These are phyloP conservation scores for Benitochromis conjunctus DNA, from an alignment of 2,113 vertebrate species.

Conservation along the genomic window DNA sequence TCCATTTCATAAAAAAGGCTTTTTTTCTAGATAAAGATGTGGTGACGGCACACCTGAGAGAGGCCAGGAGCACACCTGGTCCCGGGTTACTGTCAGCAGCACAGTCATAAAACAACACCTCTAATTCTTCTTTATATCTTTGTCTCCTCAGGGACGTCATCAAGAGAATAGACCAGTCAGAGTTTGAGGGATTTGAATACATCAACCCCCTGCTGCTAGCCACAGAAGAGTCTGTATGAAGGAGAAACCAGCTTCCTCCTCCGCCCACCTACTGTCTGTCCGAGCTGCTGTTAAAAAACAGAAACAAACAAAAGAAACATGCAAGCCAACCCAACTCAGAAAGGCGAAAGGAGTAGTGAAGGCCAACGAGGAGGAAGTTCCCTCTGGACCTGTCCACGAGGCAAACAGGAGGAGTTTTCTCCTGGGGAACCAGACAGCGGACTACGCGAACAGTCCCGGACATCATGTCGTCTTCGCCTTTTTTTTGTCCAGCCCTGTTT, in stretches of 20 bases:
- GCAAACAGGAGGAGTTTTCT: constrained; percentile 59
- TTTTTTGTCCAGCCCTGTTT: background rate
- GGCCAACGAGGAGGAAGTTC: constrained; percentile 23
- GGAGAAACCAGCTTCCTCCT: constrained; percentile 40
- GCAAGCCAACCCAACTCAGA: constrained; percentile 26
- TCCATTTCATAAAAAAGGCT: no score
- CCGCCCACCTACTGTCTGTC: constrained; percentile 56
- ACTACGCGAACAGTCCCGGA: constrained; percentile 52
- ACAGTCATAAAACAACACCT: background rate
- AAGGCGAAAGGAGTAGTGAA: constrained; percentile 21
- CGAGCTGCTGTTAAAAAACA: constrained; percentile 37
- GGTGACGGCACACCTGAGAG: background rate
- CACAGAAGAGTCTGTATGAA: constrained; percentile 93
- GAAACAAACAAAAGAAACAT: constrained; percentile 18
- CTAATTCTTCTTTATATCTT: background rate
- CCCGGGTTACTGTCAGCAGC: background rate
- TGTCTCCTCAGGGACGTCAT: constrained; percentile 84
- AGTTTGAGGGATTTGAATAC: constrained; percentile 98
- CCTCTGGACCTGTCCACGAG: constrained; percentile 63
- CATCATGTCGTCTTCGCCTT: constrained; percentile 65
- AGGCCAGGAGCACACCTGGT: background rate
- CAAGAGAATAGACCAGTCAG: constrained; percentile 98
- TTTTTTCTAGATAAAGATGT: background rate
- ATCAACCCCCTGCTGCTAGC: constrained; percentile 96
- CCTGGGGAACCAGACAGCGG: constrained; percentile 44